These are phyloP conservation scores for Xanthorhoe spadicearia DNA, from an alignment of 2,888 invertebrate genomes.

Conservation along the genomic window DNA sequence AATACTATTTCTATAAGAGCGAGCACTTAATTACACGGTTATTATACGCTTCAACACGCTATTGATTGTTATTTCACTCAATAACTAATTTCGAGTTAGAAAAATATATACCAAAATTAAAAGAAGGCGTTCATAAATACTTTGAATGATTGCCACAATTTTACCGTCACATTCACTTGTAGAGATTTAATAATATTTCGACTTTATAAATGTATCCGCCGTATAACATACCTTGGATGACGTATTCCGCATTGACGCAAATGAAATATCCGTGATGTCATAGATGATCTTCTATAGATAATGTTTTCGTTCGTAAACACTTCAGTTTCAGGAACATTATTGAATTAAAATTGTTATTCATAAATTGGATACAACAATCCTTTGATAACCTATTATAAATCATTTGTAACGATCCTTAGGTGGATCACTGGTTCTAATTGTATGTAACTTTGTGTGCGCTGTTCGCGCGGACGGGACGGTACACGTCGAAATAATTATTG, in stretches of 20 bases:
- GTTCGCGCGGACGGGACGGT: too few species aligned
- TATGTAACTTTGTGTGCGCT: too few species aligned
- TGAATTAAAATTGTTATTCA: not conserved
- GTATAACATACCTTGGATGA: not conserved
- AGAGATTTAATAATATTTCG: slow-evolving; percentile 3
- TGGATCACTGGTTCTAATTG: too few species aligned
- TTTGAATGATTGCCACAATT: slow-evolving; percentile 14
- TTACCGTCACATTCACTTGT: slow-evolving; percentile 16
- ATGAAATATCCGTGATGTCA: slow-evolving; percentile 21
- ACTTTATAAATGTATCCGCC: not conserved
- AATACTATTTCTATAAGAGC: slow-evolving; percentile 67
- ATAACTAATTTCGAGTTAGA: slow-evolving; percentile 28
- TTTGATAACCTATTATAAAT: too few species aligned
- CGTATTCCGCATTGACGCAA: slow-evolving; percentile 25
- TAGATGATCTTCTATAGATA: slow-evolving; percentile 4
- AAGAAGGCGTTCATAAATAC: slow-evolving; percentile 15
- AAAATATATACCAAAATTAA: slow-evolving; percentile 21
- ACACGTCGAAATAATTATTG: too few species aligned
- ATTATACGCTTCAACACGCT: slow-evolving; percentile 50
- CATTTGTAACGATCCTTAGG: too few species aligned
- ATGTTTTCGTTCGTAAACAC: slow-evolving; percentile 13
- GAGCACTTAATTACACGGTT: slow-evolving; percentile 65
- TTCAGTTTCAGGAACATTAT: slow-evolving; percentile 22
- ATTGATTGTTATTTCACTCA: slow-evolving; percentile 40
- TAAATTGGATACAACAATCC: too few species aligned